These are phyloP conservation scores for Philaenus spumarius DNA, from an alignment of 1,140 invertebrate genomes.

Conservation along the genomic window DNA sequence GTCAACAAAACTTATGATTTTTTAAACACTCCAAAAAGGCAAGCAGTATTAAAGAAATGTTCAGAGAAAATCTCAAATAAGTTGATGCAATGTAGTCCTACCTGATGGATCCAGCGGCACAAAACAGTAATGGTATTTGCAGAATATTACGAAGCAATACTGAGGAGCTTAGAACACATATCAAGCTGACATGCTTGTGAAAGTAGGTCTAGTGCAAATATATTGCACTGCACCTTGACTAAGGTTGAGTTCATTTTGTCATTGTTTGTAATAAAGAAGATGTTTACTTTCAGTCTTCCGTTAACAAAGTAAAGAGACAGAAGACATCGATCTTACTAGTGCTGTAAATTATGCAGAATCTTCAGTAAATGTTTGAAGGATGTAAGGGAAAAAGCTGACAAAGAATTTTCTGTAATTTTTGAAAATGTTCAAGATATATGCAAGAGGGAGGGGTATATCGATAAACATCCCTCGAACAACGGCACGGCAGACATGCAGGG, in stretches of 20 bases:
- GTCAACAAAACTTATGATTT: background rate
- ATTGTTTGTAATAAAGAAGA: background rate
- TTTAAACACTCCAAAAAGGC: background rate
- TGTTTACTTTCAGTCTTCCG: background rate
- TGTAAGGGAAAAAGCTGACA: background rate
- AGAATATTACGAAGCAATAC: background rate
- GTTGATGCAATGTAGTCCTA: background rate
- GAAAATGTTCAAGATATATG: background rate
- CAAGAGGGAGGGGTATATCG: background rate
- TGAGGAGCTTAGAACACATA: constrained; percentile 9
- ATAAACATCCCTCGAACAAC: background rate
- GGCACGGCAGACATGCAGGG: background rate
- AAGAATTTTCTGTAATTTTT: background rate
- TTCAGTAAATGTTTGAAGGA: background rate
- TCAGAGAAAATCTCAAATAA: background rate
- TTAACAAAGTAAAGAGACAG: background rate
- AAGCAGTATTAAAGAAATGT: background rate
- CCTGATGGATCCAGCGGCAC: constrained; percentile 12
- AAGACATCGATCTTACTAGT: constrained; percentile 1
- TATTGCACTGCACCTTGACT: background rate
- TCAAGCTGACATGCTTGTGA: constrained; percentile 4
- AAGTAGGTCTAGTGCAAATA: background rate
- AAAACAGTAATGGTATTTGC: constrained; percentile 4
- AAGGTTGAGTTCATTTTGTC: constrained; percentile 1
- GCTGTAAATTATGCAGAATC: background rate